Conservation (phyloP, 1,140 invertebrate genomes). For the Charaxes varanes region DNA sequence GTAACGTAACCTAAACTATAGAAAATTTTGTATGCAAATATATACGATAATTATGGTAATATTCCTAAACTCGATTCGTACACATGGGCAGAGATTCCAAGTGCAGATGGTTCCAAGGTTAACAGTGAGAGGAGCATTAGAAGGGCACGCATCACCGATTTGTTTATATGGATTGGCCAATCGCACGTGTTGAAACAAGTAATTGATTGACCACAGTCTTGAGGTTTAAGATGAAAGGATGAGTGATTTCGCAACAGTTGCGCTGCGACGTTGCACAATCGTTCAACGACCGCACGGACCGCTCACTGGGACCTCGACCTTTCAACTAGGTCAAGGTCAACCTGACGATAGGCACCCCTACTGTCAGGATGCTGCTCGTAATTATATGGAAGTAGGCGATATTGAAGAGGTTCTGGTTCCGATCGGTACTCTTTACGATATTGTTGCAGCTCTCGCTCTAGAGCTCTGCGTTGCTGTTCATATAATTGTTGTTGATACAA, state of each 20-base stretch:
- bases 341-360: conserved; percentile 23
- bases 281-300: conserved; percentile 24
- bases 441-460: conserved; percentile 25
- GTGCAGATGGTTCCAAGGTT: conserved; percentile 20
- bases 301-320: conserved; percentile 35
- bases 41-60: neutral
- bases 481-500: conserved; percentile 37
- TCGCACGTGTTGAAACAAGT: conserved; percentile 22
- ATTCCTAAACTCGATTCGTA: neutral
- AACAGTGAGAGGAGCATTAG: conserved; percentile 29
- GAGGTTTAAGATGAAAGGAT: conserved; percentile 26
- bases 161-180: conserved; percentile 27
- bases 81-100: conserved; percentile 1
- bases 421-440: conserved; percentile 23
- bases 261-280: conserved; percentile 12
- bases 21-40: conserved; percentile 1
- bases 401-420: conserved; percentile 27
- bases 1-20: too few relatives aligned
- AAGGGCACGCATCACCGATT: conserved; percentile 22
- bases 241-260: conserved; percentile 15
- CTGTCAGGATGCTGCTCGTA: conserved; percentile 6
- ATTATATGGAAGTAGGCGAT: conserved; percentile 23
- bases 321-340: conserved; percentile 66
- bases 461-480: conserved; percentile 30
- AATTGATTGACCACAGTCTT: conserved; percentile 17